phyloP scores from a whole-genome alignment of 2,113 vertebrate genomes.

The Caranx ignobilis region DNA sequence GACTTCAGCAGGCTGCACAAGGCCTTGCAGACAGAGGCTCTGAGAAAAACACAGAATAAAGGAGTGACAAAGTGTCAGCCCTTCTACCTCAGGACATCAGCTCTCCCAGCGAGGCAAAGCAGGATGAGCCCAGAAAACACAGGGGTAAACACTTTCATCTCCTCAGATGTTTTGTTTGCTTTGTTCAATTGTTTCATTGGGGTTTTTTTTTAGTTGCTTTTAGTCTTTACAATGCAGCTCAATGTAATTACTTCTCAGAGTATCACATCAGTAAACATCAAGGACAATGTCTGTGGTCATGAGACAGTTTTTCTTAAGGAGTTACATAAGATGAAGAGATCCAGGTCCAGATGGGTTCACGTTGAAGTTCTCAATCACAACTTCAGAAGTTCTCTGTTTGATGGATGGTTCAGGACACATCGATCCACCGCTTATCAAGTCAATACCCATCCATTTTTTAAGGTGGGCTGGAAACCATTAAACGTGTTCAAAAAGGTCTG shows the following conservation, averaged over 20 bases:
- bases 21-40: conserved; percentile 86
- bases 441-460: conserved; percentile 17
- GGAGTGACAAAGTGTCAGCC: conserved; percentile 89
- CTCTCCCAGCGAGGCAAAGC: conserved; percentile 73
- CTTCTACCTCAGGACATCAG: conserved; percentile 90
- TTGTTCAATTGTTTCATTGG: background rate
- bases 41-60: conserved; percentile 79
- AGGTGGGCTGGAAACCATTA: conserved; percentile 16
- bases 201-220: background rate
- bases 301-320: background rate
- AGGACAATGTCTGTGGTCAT: background rate
- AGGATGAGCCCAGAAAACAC: conserved; percentile 54
- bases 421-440: conserved; percentile 48
- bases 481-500: background rate
- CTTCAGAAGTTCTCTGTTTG: conserved; percentile 32
- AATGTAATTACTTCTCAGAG: background rate
- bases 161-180: background rate
- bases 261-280: background rate
- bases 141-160: conserved; percentile 60
- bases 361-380: conserved; percentile 41
- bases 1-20: conserved; percentile 89
- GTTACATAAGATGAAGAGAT: conserved; percentile 15
- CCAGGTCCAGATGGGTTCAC: conserved; percentile 31
- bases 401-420: conserved; percentile 49
- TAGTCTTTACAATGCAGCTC: background rate